Evolutionary conservation across 2,113 vertebrate genomes (phyloP), one percentile per base, ranked within the genome.

Genomic region (Melanerpes aurifrons): DNA sequence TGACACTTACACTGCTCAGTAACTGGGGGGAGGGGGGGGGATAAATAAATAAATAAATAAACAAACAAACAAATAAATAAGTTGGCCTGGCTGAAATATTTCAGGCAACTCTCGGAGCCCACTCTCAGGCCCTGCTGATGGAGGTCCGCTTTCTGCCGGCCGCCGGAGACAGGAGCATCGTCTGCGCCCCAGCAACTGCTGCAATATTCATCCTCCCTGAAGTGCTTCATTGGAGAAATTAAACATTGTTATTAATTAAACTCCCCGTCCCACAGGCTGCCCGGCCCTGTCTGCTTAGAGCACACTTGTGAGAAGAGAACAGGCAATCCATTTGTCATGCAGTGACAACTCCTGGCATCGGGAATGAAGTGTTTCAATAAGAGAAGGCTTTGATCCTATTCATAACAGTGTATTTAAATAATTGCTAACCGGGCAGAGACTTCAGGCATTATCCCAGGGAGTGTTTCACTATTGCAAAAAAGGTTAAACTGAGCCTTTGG

Each of bases 1-100:
- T 97, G 97, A 98, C 97, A 98, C 97, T 97, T 97, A 26, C 24
- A 57, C 97, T 90, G 86, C 96, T 97, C 97, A 86, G 87, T 62
- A 97, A 96, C 94, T 92, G 94, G 8, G 17, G 48, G 48, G 48
- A 17, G 17, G 48, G 48, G 48, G 48, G 18, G 53, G 9, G 13
- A 18, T 25, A 93, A 94, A 29, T 5, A 40, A 29, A 43, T 13
- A 29, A 40, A 66, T 18, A 7, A 26, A 17, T 96, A 76, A 56
- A 82, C 18, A 93, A 94, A 29, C 4, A 40, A 29, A 43, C 9
- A 29, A 43, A 66, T 19, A 7, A 26, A 17, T 96, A 76, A 56
- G 75, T 24, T 89, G 90, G 69, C 93, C 93, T 28, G 45, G 83
- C 81, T 91, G 91, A 95, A 89, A 95, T 90, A 86, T 78, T 96